Base-by-base conservation (phyloP, 2,797 vertebrate genomes). In the Neomorphus geoffroyi region DNA sequence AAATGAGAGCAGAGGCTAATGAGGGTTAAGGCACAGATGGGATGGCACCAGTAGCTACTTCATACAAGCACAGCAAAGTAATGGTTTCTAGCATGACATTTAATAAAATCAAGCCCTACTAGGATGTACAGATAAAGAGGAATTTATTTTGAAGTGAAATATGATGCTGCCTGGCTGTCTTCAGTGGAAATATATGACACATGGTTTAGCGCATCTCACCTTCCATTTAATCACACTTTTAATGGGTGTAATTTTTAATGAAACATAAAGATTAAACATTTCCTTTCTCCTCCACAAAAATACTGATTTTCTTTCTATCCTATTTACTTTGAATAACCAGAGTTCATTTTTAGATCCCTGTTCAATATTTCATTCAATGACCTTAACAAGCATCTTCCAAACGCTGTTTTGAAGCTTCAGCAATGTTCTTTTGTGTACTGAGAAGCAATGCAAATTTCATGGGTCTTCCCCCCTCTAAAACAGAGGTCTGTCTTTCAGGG, bases 1-100 rank as follows among this genome's bases (percentile, higher is more conserved):
- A 92, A 91, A 93, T n/a, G 48, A 92, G 74, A 86, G 80, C 71
- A 94, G 64, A 81, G 88, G 83, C 80, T 93, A 95, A 94, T 85
- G 86, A 93, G 69, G 71, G 74, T 27, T 75, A 71, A 92, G 81
- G 80, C 80, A 86, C 93, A 93, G 91, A 90, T 90, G 88, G 91
- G 71, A 87, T 28, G 61, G 88, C 71, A 92, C 77, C 57, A 69
- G 72, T 69, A 96, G 72, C 46, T 86, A 26, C 82, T 96, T 92
- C 58, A 53, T 83, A 51, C 41, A 75, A 91, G 69, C 72, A 43
- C 24, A 72, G 72, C 50, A 27, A 89, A 72, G 46, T 19, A 72
- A 77, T 18, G 66, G 24, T 90, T 94, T 86, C 65, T 82, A 93
- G 19, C 32, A 41, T 8, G 53, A 50, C 32, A 82, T 79, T 86